phyloP scores from a whole-genome alignment of 2,888 invertebrate genomes.

The Sphinx pinastri region DNA sequence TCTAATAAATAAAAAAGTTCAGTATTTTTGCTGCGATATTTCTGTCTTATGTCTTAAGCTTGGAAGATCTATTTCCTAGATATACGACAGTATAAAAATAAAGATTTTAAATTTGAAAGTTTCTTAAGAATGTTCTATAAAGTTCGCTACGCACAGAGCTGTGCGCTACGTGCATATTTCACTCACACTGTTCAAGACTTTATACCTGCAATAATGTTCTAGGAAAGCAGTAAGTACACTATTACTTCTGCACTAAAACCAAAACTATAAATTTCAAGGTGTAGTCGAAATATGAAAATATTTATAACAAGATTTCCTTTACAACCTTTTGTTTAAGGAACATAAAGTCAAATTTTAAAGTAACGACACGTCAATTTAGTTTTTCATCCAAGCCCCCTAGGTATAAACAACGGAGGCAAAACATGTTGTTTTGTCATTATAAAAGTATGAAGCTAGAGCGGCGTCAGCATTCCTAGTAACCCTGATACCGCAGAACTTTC shows the following conservation, averaged over 20 bases:
- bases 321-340: background rate
- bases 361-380: constrained; percentile 5
- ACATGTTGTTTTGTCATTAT: constrained; percentile 62
- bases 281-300: background rate
- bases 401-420: constrained; percentile 43
- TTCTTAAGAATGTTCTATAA: too few relatives aligned
- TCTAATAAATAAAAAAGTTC: background rate
- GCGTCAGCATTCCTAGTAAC: constrained; percentile 58
- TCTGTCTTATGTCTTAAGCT: background rate
- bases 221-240: too few relatives aligned
- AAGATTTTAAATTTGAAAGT: too few relatives aligned
- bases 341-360: background rate
- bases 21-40: background rate
- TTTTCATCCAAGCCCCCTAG: constrained; percentile 39
- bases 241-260: too few relatives aligned
- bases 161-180: too few relatives aligned
- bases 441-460: constrained; percentile 53
- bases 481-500: constrained; percentile 32
- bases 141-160: too few relatives aligned
- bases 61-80: too few relatives aligned
- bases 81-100: too few relatives aligned
- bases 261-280: too few relatives aligned
- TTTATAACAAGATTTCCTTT: background rate
- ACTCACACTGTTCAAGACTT: too few relatives aligned
- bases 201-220: too few relatives aligned